Percentiles rank a stretch among this genome's conserved stretches.
These are phyloP conservation scores for Oreotrochilus melanogaster DNA, from an alignment of 2,113 vertebrate species.

Conservation along the genomic window DNA sequence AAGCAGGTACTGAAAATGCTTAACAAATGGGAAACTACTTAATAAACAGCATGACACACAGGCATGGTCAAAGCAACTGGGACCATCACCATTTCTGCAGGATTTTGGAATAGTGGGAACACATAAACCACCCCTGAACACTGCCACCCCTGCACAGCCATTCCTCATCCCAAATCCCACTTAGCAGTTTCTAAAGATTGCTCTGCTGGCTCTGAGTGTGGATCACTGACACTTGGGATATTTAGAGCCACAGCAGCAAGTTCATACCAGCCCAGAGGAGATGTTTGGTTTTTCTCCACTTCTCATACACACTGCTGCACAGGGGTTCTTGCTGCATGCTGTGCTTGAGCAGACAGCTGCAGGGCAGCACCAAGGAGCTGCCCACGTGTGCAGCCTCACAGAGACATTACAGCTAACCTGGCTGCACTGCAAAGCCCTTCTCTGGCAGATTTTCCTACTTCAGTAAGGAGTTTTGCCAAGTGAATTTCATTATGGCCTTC, in stretches of 20 bases:
- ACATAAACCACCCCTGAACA: not conserved
- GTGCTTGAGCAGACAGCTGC: not conserved
- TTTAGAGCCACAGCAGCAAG: not conserved
- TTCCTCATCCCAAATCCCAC: not conserved
- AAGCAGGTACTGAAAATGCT: not conserved
- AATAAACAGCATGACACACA: not conserved
- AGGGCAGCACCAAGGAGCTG: not conserved
- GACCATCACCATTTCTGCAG: not conserved
- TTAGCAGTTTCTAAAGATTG: not conserved
- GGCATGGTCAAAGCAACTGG: not conserved
- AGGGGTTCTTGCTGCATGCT: too few species aligned
- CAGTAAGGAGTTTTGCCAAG: not conserved
- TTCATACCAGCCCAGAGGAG: not conserved
- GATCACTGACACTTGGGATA: not conserved
- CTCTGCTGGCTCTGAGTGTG: not conserved
- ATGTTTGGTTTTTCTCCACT: not conserved
- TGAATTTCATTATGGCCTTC: not conserved
- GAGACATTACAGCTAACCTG: not conserved
- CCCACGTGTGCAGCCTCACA: fast-evolving
- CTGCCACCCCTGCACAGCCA: not conserved
- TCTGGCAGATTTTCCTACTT: not conserved
- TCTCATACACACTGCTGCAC: not conserved
- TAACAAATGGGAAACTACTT: not conserved
- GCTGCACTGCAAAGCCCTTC: not conserved
- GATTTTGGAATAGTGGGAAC: not conserved